Evolutionary conservation across 64 coral and sea anemone species (phyloP).

Genomic region (Montipora cactus): DNA sequence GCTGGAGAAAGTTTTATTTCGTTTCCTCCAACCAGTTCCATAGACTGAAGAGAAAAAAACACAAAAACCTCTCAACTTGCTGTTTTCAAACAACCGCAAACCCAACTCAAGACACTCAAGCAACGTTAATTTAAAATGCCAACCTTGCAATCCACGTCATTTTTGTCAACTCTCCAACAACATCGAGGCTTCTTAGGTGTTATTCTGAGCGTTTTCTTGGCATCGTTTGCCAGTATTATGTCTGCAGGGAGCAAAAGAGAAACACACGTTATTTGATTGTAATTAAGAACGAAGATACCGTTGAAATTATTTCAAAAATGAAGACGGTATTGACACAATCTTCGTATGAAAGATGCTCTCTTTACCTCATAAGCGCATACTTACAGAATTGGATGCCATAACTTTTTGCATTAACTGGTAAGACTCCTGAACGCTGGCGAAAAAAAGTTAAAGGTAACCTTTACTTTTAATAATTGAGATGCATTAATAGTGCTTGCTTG

Average conservation of each 20-base stretch:
- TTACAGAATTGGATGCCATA: conserved; percentile 94
- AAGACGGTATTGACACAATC: neutral
- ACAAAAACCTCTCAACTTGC: neutral
- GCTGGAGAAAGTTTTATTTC: conserved; percentile 32
- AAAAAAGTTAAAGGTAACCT: neutral
- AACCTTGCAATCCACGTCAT: conserved; percentile 89
- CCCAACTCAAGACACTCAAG: too few species aligned
- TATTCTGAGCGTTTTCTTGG: conserved; percentile 47
- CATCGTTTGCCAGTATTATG: conserved; percentile 76
- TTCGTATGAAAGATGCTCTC: neutral
- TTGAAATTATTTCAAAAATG: neutral
- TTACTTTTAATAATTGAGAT: neutral
- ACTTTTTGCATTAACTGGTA: conserved; percentile 80
- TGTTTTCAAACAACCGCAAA: neutral
- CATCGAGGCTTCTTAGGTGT: conserved; percentile 75
- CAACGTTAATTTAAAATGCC: neutral
- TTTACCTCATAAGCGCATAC: neutral
- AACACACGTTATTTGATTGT: neutral
- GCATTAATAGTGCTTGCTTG: neutral
- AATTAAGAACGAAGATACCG: neutral
- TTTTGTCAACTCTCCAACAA: conserved; percentile 83
- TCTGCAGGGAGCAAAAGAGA: conserved; percentile 21
- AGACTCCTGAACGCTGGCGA: conserved; percentile 61
- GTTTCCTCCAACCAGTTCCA: conserved; percentile 73
- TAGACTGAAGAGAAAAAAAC: conserved; percentile 31